Conservation (phyloP, 2,113 vertebrate species). For the Cercopithecus mona region DNA sequence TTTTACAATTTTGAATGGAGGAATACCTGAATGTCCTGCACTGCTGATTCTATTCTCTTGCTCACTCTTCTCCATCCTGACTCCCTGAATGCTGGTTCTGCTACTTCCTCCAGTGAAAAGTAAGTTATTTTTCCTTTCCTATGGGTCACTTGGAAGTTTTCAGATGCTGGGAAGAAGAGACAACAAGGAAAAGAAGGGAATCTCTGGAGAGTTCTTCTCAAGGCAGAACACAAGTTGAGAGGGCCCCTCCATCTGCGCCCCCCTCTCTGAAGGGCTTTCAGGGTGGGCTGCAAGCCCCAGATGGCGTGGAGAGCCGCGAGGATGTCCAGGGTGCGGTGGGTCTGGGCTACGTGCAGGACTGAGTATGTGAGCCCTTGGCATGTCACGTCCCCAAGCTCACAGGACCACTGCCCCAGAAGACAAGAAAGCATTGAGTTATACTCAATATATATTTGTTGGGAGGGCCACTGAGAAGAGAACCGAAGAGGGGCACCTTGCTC, state of each 20-base stretch:
- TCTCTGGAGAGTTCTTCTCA: not conserved
- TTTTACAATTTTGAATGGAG: not conserved
- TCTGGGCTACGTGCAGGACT: not conserved
- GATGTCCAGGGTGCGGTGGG: not conserved
- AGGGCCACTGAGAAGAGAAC: too few relatives aligned
- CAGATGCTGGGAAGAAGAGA: too few relatives aligned
- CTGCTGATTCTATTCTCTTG: not conserved
- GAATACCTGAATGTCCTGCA: not conserved
- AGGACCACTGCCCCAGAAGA: not conserved
- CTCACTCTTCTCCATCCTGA: not conserved
- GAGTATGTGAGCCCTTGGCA: not conserved
- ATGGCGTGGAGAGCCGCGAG: fast-evolving
- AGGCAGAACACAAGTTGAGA: not conserved
- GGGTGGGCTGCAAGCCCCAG: fast-evolving
- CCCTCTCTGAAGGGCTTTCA: not conserved
- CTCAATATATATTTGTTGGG: not conserved
- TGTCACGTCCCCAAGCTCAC: not conserved
- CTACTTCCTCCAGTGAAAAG: constrained; percentile 30
- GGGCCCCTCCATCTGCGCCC: not conserved
- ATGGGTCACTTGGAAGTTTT: not conserved
- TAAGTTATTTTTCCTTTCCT: not conserved
- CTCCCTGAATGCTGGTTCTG: not conserved
- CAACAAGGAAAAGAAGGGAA: not conserved
- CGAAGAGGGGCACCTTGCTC: too few relatives aligned
- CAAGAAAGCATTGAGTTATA: fast-evolving